Evolutionary conservation across 2,797 vertebrate genomes (phyloP).

Genomic region (Poeciliopsis turneri): DNA sequence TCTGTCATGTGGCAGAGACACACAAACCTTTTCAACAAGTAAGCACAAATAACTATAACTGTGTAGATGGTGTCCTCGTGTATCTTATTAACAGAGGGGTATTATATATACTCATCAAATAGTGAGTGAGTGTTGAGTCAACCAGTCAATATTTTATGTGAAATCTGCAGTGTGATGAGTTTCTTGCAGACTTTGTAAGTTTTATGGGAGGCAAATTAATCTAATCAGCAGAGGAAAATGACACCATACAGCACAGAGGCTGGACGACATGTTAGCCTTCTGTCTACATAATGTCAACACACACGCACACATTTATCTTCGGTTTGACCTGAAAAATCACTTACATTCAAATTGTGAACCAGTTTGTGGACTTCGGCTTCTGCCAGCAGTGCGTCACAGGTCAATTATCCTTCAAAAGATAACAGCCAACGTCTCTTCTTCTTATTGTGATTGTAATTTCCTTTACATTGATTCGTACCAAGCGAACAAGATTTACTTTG

Average conservation of each 20-base stretch:
- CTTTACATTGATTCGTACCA: slow-evolving; percentile 55
- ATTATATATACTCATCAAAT: background rate
- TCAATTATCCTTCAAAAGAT: slow-evolving; percentile 75
- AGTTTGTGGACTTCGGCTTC: slow-evolving; percentile 44
- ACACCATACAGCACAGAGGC: slow-evolving; percentile 1
- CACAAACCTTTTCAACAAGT: background rate
- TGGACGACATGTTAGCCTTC: background rate
- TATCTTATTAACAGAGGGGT: background rate
- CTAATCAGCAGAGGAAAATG: background rate
- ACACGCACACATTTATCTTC: slow-evolving; percentile 66
- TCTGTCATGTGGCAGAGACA: background rate
- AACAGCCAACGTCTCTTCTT: slow-evolving; percentile 51
- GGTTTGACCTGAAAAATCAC: slow-evolving; percentile 49
- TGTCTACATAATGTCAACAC: slow-evolving; percentile 44
- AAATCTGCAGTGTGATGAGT: background rate
- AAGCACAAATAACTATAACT: slow-evolving; percentile 10
- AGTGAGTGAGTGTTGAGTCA: no score
- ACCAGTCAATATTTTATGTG: no score
- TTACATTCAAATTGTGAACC: slow-evolving; percentile 60
- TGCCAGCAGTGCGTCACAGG: slow-evolving; percentile 70
- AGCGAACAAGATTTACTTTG: slow-evolving; percentile 60
- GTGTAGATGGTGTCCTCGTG: background rate
- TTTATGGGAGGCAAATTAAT: slow-evolving; percentile 24
- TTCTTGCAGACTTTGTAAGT: slow-evolving; percentile 34
- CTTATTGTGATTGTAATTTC: slow-evolving; percentile 57